A percentile compares a stretch with the other conserved stretches of the same genome.
phyloP scores from a whole-genome alignment of 2,888 invertebrate species.

The Margaritifera margaritifera region DNA sequence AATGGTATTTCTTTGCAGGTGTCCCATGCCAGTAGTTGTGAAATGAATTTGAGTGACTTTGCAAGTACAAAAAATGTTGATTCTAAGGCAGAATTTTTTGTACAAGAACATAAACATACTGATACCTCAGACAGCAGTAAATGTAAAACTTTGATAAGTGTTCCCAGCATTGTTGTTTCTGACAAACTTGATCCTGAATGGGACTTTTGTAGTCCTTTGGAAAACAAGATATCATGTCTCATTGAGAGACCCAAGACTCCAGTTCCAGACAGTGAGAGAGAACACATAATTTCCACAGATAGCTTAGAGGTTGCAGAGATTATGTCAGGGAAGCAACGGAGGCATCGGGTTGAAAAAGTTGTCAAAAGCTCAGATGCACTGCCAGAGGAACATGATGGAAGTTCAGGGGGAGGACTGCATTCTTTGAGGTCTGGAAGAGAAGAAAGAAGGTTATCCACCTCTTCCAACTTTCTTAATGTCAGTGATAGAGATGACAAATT shows the following conservation, averaged over 20 bases:
- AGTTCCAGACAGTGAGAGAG: constrained; percentile 17
- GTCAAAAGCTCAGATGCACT: too few species aligned
- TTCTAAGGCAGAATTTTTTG: neutral
- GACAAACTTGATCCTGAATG: constrained; percentile 9
- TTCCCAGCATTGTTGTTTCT: constrained; percentile 39
- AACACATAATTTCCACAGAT: constrained; percentile 27
- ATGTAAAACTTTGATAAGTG: neutral
- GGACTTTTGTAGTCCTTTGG: too few species aligned
- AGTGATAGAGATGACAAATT: constrained; percentile 28
- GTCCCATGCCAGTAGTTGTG: neutral
- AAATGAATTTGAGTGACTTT: neutral
- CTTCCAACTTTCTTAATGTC: constrained; percentile 1
- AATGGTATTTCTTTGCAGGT: constrained; percentile 10
- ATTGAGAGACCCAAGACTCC: constrained; percentile 20
- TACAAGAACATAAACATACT: too few species aligned
- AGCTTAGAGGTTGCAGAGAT: constrained; percentile 62
- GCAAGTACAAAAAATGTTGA: neutral
- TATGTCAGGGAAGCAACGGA: constrained; percentile 11
- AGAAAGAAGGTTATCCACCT: neutral
- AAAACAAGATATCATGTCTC: neutral
- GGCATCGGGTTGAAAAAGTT: too few species aligned
- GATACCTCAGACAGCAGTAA: neutral
- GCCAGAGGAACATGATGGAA: too few species aligned
- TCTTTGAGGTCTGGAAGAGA: too few species aligned
- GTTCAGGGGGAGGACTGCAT: too few species aligned